phyloP scores from a whole-genome alignment of 2,888 invertebrate genomes.

The Macaria liturata region DNA sequence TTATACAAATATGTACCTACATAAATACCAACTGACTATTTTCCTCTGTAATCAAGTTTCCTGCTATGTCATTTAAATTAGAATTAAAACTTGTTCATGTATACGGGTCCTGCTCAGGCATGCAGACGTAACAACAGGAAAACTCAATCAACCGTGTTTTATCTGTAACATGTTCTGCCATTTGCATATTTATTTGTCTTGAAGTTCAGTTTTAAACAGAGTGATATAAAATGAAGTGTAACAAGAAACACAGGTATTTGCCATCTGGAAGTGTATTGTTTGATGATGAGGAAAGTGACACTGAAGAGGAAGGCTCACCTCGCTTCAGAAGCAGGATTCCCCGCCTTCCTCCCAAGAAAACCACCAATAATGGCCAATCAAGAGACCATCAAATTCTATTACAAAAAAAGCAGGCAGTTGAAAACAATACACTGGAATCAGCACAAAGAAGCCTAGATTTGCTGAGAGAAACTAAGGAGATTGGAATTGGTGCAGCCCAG shows the following conservation, averaged over 20 bases:
- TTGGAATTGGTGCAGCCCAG: slow-evolving; percentile 96
- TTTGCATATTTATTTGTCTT: slow-evolving; percentile 2
- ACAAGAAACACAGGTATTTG: slow-evolving; percentile 9
- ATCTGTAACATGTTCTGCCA: slow-evolving; percentile 3
- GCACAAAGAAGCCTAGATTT: slow-evolving; percentile 90
- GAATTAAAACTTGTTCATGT: not conserved
- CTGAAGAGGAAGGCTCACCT: slow-evolving; percentile 90
- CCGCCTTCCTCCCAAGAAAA: slow-evolving; percentile 50
- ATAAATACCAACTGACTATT: not conserved
- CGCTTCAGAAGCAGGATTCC: slow-evolving; percentile 76
- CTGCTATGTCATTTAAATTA: slow-evolving; percentile 1
- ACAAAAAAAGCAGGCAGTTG: slow-evolving; percentile 89
- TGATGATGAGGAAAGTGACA: slow-evolving; percentile 87
- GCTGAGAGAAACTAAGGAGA: slow-evolving; percentile 94
- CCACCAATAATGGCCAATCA: slow-evolving; percentile 23
- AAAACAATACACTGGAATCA: slow-evolving; percentile 91
- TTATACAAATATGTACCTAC: too few species aligned
- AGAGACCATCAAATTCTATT: slow-evolving; percentile 42
- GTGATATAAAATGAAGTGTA: slow-evolving; percentile 3
- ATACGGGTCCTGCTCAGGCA: not conserved
- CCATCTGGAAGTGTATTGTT: slow-evolving; percentile 82
- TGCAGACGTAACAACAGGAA: slow-evolving; percentile 5
- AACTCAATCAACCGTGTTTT: slow-evolving; percentile 8
- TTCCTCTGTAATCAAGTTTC: not conserved
- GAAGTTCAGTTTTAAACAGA: not conserved